phyloP scores from a whole-genome alignment of 2,888 invertebrate genomes.

The Aphrophora alni region DNA sequence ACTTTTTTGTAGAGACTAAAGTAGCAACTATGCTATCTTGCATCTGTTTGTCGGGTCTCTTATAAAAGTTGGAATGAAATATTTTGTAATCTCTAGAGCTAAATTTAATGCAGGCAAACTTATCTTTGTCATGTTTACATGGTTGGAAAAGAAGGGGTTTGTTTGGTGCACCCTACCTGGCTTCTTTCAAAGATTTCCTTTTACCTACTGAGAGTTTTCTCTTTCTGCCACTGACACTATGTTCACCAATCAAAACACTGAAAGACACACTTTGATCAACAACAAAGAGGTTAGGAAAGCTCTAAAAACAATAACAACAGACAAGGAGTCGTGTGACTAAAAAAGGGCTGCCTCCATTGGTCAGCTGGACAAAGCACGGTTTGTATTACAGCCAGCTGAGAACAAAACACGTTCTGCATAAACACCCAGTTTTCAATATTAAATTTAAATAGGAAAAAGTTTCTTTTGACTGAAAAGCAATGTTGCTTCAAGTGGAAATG shows the following conservation, averaged over 20 bases:
- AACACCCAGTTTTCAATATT: conserved; percentile 12
- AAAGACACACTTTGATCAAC: background rate
- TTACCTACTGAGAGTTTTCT: background rate
- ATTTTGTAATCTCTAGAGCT: conserved; percentile 10
- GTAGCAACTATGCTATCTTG: background rate
- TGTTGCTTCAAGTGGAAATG: too few species aligned
- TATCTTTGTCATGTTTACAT: background rate
- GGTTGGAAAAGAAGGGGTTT: background rate
- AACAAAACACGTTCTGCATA: background rate
- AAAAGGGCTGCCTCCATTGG: conserved; percentile 4
- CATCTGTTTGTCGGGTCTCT: background rate
- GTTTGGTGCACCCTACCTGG: background rate
- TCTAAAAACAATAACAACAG: background rate
- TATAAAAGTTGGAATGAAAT: conserved; percentile 9
- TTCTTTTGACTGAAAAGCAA: too few species aligned
- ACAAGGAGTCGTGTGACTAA: background rate
- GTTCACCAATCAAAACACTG: background rate
- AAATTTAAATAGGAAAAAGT: conserved; percentile 4
- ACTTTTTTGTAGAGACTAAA: conserved; percentile 3
- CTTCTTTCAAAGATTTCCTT: background rate
- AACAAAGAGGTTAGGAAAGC: conserved; percentile 11
- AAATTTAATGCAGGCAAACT: conserved; percentile 11
- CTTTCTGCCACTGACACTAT: background rate
- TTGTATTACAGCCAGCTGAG: background rate
- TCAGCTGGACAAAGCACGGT: background rate